These are phyloP conservation scores for Falco berigora DNA, from an alignment of 2,797 vertebrate species.

Conservation along the genomic window DNA sequence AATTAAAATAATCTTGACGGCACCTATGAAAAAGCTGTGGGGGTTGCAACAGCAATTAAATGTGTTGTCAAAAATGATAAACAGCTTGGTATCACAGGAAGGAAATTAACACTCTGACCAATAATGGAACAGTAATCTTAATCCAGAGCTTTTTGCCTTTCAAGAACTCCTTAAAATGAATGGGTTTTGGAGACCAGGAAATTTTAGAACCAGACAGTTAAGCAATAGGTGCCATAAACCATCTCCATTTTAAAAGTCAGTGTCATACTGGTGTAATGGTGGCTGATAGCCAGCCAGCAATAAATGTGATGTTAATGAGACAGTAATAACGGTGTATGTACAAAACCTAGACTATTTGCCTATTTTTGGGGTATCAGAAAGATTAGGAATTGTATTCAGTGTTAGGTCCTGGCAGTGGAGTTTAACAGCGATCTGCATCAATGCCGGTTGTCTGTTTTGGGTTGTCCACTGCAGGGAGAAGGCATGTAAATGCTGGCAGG, in stretches of 20 bases:
- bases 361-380: not conserved
- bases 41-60: conserved; percentile 38
- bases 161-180: conserved; percentile 2
- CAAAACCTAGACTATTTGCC: not conserved
- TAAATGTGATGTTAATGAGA: not conserved
- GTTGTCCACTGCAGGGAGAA: not conserved
- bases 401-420: not conserved
- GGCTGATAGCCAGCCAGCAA: not conserved
- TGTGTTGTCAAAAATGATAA: conserved; percentile 53
- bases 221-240: conserved; percentile 25
- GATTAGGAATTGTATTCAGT: not conserved
- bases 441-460: not conserved
- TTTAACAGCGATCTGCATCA: not conserved
- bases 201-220: not conserved
- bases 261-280: not conserved
- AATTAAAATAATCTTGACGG: conserved; percentile 47
- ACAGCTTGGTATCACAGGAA: conserved; percentile 8
- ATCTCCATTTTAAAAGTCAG: not conserved
- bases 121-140: conserved; percentile 36
- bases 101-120: conserved; percentile 33
- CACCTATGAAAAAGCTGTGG: not conserved
- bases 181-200: conserved; percentile 12
- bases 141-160: conserved; percentile 1
- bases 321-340: not conserved
- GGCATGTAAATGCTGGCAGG: not conserved